Percentiles rank a stretch among this genome's conserved stretches.
These are phyloP conservation scores for Cremastinae sp. DNA, from an alignment of 2,888 invertebrate species.

Conservation along the genomic window DNA sequence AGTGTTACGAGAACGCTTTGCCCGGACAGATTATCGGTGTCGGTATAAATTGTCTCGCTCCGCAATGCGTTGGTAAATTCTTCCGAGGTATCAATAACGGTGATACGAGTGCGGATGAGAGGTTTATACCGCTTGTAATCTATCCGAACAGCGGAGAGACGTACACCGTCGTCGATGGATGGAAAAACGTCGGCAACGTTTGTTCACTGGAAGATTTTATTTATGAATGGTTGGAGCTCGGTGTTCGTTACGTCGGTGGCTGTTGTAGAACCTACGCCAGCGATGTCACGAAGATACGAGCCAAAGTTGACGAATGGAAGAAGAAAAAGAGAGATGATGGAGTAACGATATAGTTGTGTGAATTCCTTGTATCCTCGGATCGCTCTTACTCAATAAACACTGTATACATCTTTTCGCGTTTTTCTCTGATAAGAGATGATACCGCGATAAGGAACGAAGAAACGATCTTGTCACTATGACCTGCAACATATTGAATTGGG, in stretches of 20 bases:
- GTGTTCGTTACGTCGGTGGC: constrained; percentile 92
- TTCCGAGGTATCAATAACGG: constrained; percentile 82
- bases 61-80: constrained; percentile 83
- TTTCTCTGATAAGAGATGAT: too few relatives aligned
- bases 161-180: constrained; percentile 84
- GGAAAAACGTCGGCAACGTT: constrained; percentile 85
- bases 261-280: constrained; percentile 93
- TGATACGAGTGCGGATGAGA: constrained; percentile 73
- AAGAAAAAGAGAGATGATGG: background rate
- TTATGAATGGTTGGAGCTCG: constrained; percentile 88
- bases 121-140: constrained; percentile 87
- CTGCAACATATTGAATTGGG: too few relatives aligned
- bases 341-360: background rate
- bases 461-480: too few relatives aligned
- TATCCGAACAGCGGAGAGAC: constrained; percentile 96
- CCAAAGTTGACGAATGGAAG: constrained; percentile 82
- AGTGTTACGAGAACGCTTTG: constrained; percentile 82
- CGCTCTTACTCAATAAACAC: constrained; percentile 16
- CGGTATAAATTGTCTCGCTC: constrained; percentile 92
- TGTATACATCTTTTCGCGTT: background rate
- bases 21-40: constrained; percentile 89
- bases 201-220: constrained; percentile 87
- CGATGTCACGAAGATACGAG: constrained; percentile 88
- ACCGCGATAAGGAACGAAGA: too few relatives aligned
- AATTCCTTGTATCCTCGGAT: background rate